phyloP scores from a whole-genome alignment of 2,113 vertebrate genomes.

The Rynchops niger region DNA sequence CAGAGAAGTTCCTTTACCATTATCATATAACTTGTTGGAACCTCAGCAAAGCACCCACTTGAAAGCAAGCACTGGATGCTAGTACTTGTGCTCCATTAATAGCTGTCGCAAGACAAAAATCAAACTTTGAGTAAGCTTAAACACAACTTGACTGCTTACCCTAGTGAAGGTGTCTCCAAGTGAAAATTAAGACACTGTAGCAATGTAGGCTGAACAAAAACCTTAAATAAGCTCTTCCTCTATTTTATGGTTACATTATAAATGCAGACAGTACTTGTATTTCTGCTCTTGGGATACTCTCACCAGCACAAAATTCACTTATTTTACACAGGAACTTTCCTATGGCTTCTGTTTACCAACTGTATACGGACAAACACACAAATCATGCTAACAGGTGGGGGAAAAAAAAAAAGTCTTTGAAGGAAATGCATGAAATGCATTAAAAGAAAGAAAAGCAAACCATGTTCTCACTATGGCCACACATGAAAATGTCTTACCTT shows the following conservation, averaged over 20 bases:
- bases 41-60: not conserved
- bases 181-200: not conserved
- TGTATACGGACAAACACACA: not conserved
- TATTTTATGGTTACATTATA: not conserved
- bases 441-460: not conserved
- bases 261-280: not conserved
- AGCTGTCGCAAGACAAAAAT: not conserved
- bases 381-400: not conserved
- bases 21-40: not conserved
- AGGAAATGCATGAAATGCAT: not conserved
- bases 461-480: not conserved
- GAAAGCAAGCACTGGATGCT: not conserved
- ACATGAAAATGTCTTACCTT: conserved; percentile 79
- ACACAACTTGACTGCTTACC: not conserved
- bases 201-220: not conserved
- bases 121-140: not conserved
- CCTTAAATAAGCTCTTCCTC: not conserved
- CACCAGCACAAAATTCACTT: not conserved
- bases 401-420: not conserved
- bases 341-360: not conserved
- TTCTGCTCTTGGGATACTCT: not conserved
- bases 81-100: not conserved
- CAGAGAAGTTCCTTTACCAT: not conserved
- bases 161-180: not conserved
- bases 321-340: not conserved